Conservation (phyloP, 2,797 vertebrate genomes). For the Gymnodraco acuticeps region DNA sequence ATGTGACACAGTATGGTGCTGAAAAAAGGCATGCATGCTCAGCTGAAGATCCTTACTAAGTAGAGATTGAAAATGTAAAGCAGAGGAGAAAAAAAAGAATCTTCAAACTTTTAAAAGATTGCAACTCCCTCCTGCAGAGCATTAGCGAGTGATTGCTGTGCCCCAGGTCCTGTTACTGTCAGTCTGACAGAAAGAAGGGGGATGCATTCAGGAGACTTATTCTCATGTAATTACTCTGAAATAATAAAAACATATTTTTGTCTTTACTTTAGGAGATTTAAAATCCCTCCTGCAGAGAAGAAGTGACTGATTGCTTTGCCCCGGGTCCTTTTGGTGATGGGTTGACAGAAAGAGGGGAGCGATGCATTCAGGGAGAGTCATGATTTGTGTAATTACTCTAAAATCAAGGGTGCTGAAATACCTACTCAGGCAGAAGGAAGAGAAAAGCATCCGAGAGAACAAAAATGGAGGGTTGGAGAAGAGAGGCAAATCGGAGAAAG, state of each 20-base stretch:
- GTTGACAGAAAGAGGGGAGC: conserved; percentile 57
- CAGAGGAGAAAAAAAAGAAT: neutral
- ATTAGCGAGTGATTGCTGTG: conserved; percentile 50
- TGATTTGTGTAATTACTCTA: conserved; percentile 80
- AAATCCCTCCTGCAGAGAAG: conserved; percentile 52
- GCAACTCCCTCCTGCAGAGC: conserved; percentile 46
- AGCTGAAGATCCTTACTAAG: conserved; percentile 36
- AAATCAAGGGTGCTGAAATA: conserved; percentile 78
- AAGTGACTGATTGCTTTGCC: conserved; percentile 72
- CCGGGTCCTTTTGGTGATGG: conserved; percentile 66
- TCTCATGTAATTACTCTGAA: conserved; percentile 69
- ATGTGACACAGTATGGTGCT: conserved; percentile 47
- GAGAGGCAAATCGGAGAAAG: conserved; percentile 35
- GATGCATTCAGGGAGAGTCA: conserved; percentile 71
- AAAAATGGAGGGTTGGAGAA: conserved; percentile 51
- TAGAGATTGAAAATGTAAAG: conserved; percentile 50
- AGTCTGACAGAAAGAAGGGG: conserved; percentile 40
- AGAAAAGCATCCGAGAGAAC: conserved; percentile 63
- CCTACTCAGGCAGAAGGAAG: conserved; percentile 64
- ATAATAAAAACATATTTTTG: conserved; percentile 51
- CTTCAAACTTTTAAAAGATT: conserved; percentile 56
- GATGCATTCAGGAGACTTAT: conserved; percentile 61
- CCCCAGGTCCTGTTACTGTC: conserved; percentile 53
- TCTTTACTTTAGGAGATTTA: conserved; percentile 59
- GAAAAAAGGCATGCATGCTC: conserved; percentile 35